Percentiles rank a stretch among this genome's conserved stretches.
Evolutionary conservation across 2,888 invertebrate genomes (phyloP).

Genomic region (Meliscaeva auricollis): DNA sequence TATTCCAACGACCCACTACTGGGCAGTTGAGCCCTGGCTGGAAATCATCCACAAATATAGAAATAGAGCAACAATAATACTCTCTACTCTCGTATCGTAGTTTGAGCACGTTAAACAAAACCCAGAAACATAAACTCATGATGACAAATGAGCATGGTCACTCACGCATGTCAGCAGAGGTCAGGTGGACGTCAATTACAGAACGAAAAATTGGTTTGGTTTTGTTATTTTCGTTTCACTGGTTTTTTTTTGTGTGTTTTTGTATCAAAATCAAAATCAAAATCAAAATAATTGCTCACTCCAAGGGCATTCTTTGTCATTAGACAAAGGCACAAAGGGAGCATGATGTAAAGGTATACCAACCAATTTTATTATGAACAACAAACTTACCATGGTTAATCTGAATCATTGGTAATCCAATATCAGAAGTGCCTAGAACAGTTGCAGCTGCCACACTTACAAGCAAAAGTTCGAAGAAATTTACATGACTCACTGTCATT

Average conservation of each 20-base stretch:
- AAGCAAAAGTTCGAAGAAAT: constrained; percentile 42
- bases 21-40: constrained; percentile 33
- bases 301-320: constrained; percentile 52
- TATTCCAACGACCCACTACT: neutral
- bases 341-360: too few relatives aligned
- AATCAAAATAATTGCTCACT: constrained; percentile 20
- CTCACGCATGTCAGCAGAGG: constrained; percentile 80
- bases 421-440: constrained; percentile 73
- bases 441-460: constrained; percentile 25
- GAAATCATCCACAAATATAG: constrained; percentile 53
- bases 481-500: constrained; percentile 61
- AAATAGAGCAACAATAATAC: neutral
- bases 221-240: constrained; percentile 51
- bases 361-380: neutral
- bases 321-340: constrained; percentile 15
- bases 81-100: constrained; percentile 20
- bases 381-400: constrained; percentile 82
- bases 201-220: constrained; percentile 28
- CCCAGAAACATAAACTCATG: neutral
- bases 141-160: constrained; percentile 70
- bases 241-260: neutral
- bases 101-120: constrained; percentile 2
- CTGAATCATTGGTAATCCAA: constrained; percentile 82
- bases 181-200: constrained; percentile 77
- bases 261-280: neutral